Evolutionary conservation across 2,888 invertebrate genomes (phyloP), one percentile per base, ranked within the genome.

Genomic region (Icerya purchasi): DNA sequence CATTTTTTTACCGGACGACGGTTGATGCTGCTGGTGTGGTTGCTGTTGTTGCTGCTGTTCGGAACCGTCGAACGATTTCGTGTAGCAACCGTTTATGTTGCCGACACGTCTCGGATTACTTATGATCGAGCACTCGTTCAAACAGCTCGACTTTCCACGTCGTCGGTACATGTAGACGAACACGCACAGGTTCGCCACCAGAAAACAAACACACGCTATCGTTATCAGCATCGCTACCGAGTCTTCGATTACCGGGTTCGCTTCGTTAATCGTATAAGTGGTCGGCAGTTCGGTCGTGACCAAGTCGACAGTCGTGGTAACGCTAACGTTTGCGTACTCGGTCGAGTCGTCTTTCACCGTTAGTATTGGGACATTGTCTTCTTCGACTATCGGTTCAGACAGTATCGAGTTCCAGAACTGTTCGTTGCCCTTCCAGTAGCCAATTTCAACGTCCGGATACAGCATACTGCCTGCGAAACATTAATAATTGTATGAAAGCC

Each of bases 101-200:
- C 36, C 36, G 36, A 36, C 14, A 36, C 8, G 5, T 71, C 19
- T 76, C 72, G 64, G 73, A 73, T 60, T 72, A 72, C 61, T 74
- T 71, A 58, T 70, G 73, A 65, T 74, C 74, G 60, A 74, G 69
- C 57, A 72, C 69, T 63, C 71, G 72, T 64, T 77, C 78, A 59
- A 76, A 72, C 62, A 74, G 71, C 66, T 75, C 22, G 78, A 69
- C 68, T 75, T 76, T 61, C 78, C 75, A 67, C 79, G 79, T 70
- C 81, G 83, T 64, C 80, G 79, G 68, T 82, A 84, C 51, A 86
- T 72, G 62, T 78, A 76, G 1, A 78, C 73, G 66, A 84, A 82
- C 36, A 81, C 77, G n/a, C 79, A 76, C 14, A 86, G 71, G 69
- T 88, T 89, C 5, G 85, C 74, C 22, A 83, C 72, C 5, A 89